Base-by-base conservation (phyloP, 2,797 vertebrate genomes). In the Typhlichthys eigenmanni region DNA sequence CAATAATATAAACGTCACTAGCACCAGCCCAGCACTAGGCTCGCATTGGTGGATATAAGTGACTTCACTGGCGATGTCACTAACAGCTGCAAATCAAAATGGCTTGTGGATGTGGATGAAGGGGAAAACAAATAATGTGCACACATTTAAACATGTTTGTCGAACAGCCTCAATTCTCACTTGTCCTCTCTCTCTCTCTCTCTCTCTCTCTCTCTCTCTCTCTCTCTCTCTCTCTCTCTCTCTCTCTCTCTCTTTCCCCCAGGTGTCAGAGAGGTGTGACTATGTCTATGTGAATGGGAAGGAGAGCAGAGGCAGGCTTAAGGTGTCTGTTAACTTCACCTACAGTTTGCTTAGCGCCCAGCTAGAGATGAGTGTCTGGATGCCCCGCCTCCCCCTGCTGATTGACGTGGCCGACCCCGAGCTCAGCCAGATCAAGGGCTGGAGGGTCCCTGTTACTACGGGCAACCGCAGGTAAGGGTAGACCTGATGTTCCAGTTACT, bases 381-480 rank as follows among this genome's bases (percentile, higher is more conserved):
- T 91, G 63, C 96, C 96, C 8, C 93, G 92, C 54, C 91, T 98
- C 55, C 96, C 96, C 3, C 89, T 98, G 53, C 89, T 95, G 72
- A 94, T 98, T 0, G 94, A 97, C 19, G 90, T 98, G 53, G 95
- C 95, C 0, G 95, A 98, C 89, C 92, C 96, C 0, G 95, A 98
- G 66, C 95, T 98, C 67, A 98, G 93, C 88, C 96, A 98, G 81
- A 94, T 98, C 74, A 98, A 96, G 58, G 96, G 95, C 74, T 98
- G 96, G 96, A 76, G 92, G 64, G 94, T 97, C 12, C 96, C 96
- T 1, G 68, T 91, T 0, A 74, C 86, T 17, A 64, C 75, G 0
- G 89, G 78, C 78, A 95, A 87, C 85, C 94, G 92, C 86, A 95
- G 89, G 85, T 92, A 64, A 75, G 74, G 54, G 1, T 10, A 19